Base-by-base conservation (phyloP, 2,888 invertebrate species). In the Agonopterix subpropinquella region DNA sequence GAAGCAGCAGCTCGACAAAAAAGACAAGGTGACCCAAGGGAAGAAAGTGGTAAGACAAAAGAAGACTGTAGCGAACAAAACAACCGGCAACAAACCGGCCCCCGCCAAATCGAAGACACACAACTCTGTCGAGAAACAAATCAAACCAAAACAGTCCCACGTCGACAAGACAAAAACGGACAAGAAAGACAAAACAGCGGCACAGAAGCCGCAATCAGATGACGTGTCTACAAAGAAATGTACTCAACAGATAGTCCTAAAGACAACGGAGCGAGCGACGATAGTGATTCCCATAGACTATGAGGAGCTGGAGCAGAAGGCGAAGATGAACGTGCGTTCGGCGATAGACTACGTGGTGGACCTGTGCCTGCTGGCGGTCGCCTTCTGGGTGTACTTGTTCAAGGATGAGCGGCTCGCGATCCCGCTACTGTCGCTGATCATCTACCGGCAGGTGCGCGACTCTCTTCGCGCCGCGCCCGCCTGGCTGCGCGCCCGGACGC, bases 371-470 rank as follows among this genome's bases (percentile, higher is more conserved):
- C 90, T 96, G 52, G 58, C 92, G 39, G 91, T 95, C 10, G 95
- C 96, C 18, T 92, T 93, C 73, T 96, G 95, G 92, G 89, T 95
- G 37, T 96, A 95, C 77, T 79, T 95, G 49, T 95, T 95, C 67
- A 93, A 93, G 66, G 94, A 94, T 67, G 94, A 95, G 69, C 89
- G 93, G 56, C 88, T 95, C 45, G 94, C 95, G n/a, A 89, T 96
- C 59, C 96, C 96, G 36, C 91, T 95, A 60, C 89, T 96, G 53
- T 88, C 92, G 41, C 84, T 96, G 2, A 91, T 95, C 75, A 91
- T 95, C 45, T 96, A 94, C 73, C 90, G 95, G 51, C 94, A 95
- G 70, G 73, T 95, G 54, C 91, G 93, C 67, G 92, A 93, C 67
- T 92, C 92, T 49, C 70, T 84, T 47, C 77, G 82, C 51, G 86